Evolutionary conservation across 2,113 vertebrate genomes (phyloP), one percentile per base, ranked within the genome.

Genomic region (Antechinus stuartii): DNA sequence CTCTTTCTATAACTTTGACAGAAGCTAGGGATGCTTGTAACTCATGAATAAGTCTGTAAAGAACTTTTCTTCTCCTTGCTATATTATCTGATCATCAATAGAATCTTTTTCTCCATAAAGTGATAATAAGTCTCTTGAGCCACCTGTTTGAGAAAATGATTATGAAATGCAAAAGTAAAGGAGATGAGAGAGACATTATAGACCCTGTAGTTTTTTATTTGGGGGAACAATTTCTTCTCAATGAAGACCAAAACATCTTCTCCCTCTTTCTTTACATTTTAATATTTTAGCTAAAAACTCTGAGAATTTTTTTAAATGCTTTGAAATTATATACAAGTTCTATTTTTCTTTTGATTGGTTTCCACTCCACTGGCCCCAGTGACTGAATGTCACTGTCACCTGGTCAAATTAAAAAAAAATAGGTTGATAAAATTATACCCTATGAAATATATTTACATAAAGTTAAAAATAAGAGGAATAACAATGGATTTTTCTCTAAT

Each of bases 41-140:
- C 89, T 49, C 92, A 19, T 92, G 23, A 22, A 3, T 11, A 25
- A 26, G 90, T 90, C 26, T 35, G 49, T 52, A 89, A 96, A 93
- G 49, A 90, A 84, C 12, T 14, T 68, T 52, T n/a, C 91, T 12
- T 57, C 14, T 9, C n/a, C 12, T 94, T 55, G 56, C 53, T 91
- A 91, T 54, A 22, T 47, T 49, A 52, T 53, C 57, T 93, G 90
- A 22, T 84, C 91, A 94, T n/a, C 57, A 92, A 93, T 25, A 54
- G 55, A 90, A 35, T 0, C 46, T 46, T 92, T 76, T 68, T 30
- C 92, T 89, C 90, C 93, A 92, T 56, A 76, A 50, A 90, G 30
- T 90, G 90, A 57, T 92, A 9, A 91, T 54, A 93, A 54, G 26
- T 53, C 1, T 47, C 12, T 49, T 26, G 54, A 9, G 6, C 42